These are phyloP conservation scores for Echeneis naucrates DNA, from an alignment of 2,797 vertebrate species.

Conservation along the genomic window DNA sequence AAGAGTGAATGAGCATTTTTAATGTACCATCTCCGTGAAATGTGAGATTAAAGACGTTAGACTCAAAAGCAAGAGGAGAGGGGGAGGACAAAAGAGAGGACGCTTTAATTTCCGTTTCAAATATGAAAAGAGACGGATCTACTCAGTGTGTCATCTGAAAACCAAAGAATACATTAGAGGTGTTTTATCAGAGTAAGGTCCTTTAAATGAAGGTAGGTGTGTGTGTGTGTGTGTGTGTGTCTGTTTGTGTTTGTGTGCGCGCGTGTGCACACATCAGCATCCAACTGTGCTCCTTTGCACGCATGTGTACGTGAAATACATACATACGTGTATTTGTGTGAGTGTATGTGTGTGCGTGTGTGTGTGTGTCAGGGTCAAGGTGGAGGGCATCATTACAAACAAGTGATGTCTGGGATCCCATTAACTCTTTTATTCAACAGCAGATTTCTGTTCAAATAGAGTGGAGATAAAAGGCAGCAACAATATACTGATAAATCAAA, in stretches of 20 bases:
- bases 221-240: no score
- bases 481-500: constrained; percentile 83
- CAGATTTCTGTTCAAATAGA: constrained; percentile 83
- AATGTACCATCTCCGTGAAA: constrained; percentile 69
- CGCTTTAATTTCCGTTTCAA: constrained; percentile 84
- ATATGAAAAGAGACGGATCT: constrained; percentile 75
- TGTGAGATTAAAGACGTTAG: constrained; percentile 86
- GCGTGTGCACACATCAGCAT: neutral
- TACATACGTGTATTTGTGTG: constrained; percentile 1
- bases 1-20: constrained; percentile 62
- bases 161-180: constrained; percentile 85
- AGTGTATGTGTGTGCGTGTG: neutral
- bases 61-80: constrained; percentile 73
- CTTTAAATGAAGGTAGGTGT: constrained; percentile 50
- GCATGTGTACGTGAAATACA: constrained; percentile 51
- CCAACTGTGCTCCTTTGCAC: constrained; percentile 44
- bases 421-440: constrained; percentile 82
- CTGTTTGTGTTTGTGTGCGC: no score
- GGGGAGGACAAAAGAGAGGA: constrained; percentile 59
- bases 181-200: constrained; percentile 72
- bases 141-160: constrained; percentile 75
- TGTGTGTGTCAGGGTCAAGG: constrained; percentile 63
- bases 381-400: constrained; percentile 74
- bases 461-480: constrained; percentile 82
- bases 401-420: constrained; percentile 80